These are phyloP conservation scores for Apodemus sylvaticus DNA, from an alignment of 2,113 vertebrate genomes.

Conservation along the genomic window DNA sequence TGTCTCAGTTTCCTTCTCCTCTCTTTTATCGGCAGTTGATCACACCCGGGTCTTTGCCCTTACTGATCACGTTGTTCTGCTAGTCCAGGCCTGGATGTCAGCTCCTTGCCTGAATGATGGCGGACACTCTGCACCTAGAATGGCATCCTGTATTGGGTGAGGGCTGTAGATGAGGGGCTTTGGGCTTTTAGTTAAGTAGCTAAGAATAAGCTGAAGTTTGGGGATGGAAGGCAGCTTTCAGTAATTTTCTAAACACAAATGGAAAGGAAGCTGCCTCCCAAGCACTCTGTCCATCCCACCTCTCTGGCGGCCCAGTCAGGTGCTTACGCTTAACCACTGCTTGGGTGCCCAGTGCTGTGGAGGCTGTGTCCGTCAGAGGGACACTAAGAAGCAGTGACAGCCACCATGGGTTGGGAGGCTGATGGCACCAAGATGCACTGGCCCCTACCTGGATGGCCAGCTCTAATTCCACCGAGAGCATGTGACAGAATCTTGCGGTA, in stretches of 20 bases:
- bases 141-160: background rate
- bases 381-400: background rate
- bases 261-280: background rate
- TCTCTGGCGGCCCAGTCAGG: background rate
- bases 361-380: background rate
- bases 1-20: background rate
- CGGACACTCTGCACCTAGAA: background rate
- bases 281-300: too few relatives aligned
- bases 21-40: background rate
- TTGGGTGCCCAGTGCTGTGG: too few relatives aligned
- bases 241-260: background rate
- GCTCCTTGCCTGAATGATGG: background rate
- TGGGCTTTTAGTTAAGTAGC: background rate
- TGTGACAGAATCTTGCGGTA: too few relatives aligned
- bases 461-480: background rate
- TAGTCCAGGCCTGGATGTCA: background rate
- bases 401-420: too few relatives aligned
- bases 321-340: background rate
- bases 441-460: background rate
- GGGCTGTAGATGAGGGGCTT: background rate
- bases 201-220: background rate
- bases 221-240: background rate
- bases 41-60: background rate
- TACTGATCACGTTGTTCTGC: background rate
- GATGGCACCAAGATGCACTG: too few relatives aligned